These are phyloP conservation scores for Elgaria multicarinata DNA, from an alignment of 2,113 vertebrate species.

Conservation along the genomic window DNA sequence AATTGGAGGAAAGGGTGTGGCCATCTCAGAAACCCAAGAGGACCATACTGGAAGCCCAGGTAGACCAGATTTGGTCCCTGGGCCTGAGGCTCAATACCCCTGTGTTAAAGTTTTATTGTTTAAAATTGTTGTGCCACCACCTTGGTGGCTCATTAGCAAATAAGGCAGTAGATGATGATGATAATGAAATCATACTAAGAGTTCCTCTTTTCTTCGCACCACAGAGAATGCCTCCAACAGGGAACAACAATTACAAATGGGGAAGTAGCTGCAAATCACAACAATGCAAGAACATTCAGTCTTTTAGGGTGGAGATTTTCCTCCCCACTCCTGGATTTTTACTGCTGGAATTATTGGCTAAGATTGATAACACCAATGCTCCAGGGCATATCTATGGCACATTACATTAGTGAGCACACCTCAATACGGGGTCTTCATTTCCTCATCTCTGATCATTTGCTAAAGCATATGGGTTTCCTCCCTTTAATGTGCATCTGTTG, in stretches of 20 bases:
- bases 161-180: too few relatives aligned
- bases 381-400: background rate
- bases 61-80: too few relatives aligned
- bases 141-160: too few relatives aligned
- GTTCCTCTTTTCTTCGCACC: background rate
- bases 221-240: background rate
- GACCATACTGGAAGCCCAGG: too few relatives aligned
- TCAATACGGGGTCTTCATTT: conserved; percentile 8
- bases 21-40: too few relatives aligned
- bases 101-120: too few relatives aligned
- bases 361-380: background rate
- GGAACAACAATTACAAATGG: background rate
- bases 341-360: background rate
- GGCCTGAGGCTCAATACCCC: too few relatives aligned
- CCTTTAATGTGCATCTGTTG: conserved; percentile 33
- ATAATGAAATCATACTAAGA: background rate
- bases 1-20: too few relatives aligned
- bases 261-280: background rate
- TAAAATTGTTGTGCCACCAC: too few relatives aligned
- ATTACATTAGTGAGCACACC: background rate
- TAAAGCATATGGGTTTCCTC: conserved; percentile 20
- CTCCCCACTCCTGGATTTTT: background rate
- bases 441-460: conserved; percentile 44
- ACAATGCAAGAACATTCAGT: background rate
- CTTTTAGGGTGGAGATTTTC: background rate